These are phyloP conservation scores for Nothocercus julius DNA, from an alignment of 2,113 vertebrate species.

Conservation along the genomic window DNA sequence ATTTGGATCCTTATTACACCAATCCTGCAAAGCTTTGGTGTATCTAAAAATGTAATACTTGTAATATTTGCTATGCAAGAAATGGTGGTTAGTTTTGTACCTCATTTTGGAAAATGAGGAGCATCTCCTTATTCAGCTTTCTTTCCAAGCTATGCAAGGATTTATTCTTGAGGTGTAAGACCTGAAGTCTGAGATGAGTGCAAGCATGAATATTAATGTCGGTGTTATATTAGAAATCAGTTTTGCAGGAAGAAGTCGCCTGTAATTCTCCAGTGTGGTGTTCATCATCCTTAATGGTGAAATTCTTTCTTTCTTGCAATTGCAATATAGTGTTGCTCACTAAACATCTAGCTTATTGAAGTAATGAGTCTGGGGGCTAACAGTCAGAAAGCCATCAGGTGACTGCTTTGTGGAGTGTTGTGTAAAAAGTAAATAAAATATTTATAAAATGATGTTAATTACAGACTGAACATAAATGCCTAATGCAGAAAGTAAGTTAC, in stretches of 20 bases:
- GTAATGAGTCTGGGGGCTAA: not conserved
- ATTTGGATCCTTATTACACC: rapidly evolving
- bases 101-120: not conserved
- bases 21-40: not conserved
- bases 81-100: not conserved
- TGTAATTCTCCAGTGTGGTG: not conserved
- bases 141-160: not conserved
- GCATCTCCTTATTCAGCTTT: rapidly evolving
- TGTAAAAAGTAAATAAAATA: not conserved
- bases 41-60: not conserved
- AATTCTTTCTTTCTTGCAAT: not conserved
- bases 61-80: not conserved
- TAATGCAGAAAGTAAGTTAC: not conserved
- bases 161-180: not conserved
- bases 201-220: not conserved
- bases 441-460: not conserved
- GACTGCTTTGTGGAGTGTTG: not conserved
- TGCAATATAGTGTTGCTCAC: not conserved
- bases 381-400: not conserved
- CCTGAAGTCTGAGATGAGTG: not conserved
- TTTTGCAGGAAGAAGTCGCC: not conserved
- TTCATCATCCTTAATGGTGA: not conserved
- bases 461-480: not conserved
- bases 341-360: not conserved
- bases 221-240: not conserved